Conservation (phyloP, 2,888 invertebrate genomes). For the Metellina segmentata region DNA sequence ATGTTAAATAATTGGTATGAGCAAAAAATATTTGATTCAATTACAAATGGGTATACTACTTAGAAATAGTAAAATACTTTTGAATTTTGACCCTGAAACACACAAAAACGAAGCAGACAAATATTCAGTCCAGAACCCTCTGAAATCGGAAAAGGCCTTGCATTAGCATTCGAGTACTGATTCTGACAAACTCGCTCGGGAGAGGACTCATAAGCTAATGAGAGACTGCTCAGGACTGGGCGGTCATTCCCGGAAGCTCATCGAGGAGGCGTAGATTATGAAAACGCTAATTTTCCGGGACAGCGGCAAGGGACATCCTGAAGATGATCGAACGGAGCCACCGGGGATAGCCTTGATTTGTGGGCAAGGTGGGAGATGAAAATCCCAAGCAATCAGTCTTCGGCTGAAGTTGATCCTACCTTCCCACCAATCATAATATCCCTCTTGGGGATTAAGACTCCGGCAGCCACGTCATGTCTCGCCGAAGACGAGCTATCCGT, state of each 20-base stretch:
- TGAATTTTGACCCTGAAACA: too few species aligned
- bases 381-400: conserved; percentile 38
- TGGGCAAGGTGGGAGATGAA: conserved; percentile 18
- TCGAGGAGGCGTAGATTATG: background rate
- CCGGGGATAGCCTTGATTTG: background rate
- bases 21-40: too few species aligned
- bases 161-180: background rate
- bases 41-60: too few species aligned
- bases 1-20: too few species aligned
- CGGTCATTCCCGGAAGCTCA: background rate
- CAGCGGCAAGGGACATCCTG: background rate
- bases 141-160: background rate
- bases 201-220: background rate
- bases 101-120: too few species aligned
- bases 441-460: conserved; percentile 37
- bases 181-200: background rate
- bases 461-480: conserved; percentile 2
- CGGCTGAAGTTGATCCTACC: conserved; percentile 49
- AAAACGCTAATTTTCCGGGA: conserved; percentile 33
- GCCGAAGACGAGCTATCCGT: background rate
- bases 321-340: conserved; percentile 28
- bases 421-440: conserved; percentile 59
- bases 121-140: too few species aligned
- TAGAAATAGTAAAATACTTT: too few species aligned
- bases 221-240: background rate